Percentiles rank a stretch among this genome's conserved stretches.
These are phyloP conservation scores for Tapirus terrestris DNA, from an alignment of 2,113 vertebrate genomes.

Conservation along the genomic window DNA sequence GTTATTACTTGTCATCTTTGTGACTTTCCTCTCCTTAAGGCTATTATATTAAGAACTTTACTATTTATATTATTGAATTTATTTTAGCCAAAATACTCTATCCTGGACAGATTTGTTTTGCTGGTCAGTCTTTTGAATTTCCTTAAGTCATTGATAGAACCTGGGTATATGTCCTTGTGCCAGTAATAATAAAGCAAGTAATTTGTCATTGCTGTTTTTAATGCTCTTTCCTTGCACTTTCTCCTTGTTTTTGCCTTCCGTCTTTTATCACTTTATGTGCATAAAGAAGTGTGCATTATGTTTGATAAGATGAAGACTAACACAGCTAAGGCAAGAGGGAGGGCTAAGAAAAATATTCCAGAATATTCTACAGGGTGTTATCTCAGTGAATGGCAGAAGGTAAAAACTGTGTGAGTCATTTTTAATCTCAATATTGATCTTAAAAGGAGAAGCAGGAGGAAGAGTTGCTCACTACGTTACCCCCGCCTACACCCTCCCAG, in stretches of 20 bases:
- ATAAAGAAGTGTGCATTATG: neutral
- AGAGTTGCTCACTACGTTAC: conserved; percentile 90
- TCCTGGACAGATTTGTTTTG: conserved; percentile 4
- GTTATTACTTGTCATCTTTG: neutral
- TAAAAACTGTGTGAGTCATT: conserved; percentile 50
- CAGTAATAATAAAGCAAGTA: neutral
- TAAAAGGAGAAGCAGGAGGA: conserved; percentile 93
- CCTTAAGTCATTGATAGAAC: conserved; percentile 6
- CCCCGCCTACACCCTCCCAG: conserved; percentile 90
- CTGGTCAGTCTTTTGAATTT: neutral
- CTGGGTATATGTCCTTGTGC: neutral
- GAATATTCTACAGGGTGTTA: neutral
- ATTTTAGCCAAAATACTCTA: neutral
- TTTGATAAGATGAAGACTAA: conserved; percentile 35
- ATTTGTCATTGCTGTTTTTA: conserved; percentile 15
- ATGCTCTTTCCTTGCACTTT: neutral
- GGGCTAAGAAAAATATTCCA: neutral
- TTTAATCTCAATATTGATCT: conserved; percentile 71
- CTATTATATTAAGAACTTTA: neutral
- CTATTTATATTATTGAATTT: neutral
- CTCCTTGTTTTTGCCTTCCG: neutral
- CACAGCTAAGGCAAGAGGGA: conserved; percentile 9
- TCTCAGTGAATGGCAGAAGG: conserved; percentile 50
- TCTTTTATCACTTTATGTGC: neutral
- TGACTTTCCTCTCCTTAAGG: neutral